phyloP scores from a whole-genome alignment of 2,113 vertebrate species.

The Capreolus pygargus region DNA sequence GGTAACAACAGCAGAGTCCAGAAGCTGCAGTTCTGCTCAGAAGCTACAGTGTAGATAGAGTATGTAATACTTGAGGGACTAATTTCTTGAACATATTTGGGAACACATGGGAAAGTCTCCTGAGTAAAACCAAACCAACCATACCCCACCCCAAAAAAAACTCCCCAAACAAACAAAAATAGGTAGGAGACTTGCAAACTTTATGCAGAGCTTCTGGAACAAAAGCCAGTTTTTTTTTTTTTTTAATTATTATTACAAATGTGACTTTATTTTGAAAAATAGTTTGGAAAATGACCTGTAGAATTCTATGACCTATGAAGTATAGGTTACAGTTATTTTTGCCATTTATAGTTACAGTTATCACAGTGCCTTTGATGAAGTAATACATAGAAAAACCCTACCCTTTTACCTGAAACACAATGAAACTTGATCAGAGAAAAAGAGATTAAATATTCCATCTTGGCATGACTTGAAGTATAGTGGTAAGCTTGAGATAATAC shows the following conservation, averaged over 20 bases:
- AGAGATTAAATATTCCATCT: neutral
- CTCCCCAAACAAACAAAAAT: neutral
- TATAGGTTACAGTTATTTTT: neutral
- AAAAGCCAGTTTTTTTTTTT: neutral
- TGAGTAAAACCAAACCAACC: neutral
- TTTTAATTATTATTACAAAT: neutral
- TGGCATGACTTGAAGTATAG: neutral
- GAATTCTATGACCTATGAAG: neutral
- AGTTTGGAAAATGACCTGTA: neutral
- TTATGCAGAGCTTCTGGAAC: neutral
- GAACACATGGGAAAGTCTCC: neutral
- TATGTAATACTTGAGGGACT: neutral
- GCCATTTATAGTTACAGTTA: neutral
- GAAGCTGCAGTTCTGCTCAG: neutral
- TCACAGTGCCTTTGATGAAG: neutral
- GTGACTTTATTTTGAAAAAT: neutral
- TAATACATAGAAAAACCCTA: neutral
- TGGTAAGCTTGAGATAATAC: neutral
- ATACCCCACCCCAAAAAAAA: neutral
- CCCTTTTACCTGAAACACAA: neutral
- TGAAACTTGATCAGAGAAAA: neutral
- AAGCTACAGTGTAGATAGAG: neutral
- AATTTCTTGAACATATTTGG: neutral
- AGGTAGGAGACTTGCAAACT: neutral
- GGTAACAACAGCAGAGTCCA: neutral